A percentile compares a stretch with the other conserved stretches of the same genome.
Evolutionary conservation across 2,113 vertebrate genomes (phyloP).

Genomic region (Caloenas nicobarica): DNA sequence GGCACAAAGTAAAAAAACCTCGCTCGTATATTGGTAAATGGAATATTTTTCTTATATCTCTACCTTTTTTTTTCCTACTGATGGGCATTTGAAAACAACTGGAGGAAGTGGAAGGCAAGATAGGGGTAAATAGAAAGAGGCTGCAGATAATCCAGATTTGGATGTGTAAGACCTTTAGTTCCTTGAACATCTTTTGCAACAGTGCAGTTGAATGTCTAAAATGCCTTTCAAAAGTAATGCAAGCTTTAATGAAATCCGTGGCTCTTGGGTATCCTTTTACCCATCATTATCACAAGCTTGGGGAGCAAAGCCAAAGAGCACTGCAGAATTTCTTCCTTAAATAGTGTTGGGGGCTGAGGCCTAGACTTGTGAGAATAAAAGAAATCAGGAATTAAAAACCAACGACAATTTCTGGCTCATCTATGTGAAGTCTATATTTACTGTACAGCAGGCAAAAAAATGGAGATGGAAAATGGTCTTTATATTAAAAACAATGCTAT

Average conservation of each 20-base stretch:
- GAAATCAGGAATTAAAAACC: not conserved
- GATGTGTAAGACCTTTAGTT: not conserved
- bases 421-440: not conserved
- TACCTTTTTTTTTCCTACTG: not conserved
- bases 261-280: not conserved
- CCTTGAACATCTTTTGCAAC: not conserved
- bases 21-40: not conserved
- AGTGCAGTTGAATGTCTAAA: not conserved
- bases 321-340: not conserved
- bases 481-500: not conserved
- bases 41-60: not conserved
- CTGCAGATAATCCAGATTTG: not conserved
- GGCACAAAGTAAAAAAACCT: fast-evolving
- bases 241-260: not conserved
- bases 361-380: not conserved
- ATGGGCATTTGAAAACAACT: not conserved
- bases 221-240: not conserved
- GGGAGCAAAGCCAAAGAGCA: not conserved
- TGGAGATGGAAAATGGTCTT: not conserved
- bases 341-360: not conserved
- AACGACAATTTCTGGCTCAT: not conserved
- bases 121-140: not conserved
- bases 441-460: not conserved
- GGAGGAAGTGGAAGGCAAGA: not conserved
- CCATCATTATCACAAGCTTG: not conserved